Evolutionary conservation across 2,113 vertebrate genomes (phyloP), one percentile per base, ranked within the genome.

Genomic region (Oxyura jamaicensis): DNA sequence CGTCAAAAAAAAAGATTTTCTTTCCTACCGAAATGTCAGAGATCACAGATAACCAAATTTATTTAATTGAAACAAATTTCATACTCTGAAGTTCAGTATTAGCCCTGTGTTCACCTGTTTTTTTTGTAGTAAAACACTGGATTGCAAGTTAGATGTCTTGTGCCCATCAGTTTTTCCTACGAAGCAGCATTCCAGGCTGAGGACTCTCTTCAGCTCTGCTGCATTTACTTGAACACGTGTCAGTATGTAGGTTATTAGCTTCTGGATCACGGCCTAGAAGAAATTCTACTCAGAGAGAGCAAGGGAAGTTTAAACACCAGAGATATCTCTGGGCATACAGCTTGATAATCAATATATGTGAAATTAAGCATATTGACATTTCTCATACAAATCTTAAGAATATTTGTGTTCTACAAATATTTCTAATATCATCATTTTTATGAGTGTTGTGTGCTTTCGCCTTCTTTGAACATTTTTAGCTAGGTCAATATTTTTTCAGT

Each of bases 191-290:
- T 79, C 50, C 22, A 50, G 50, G 35, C 35, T 42, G 52, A 65
- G 65, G 65, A 17, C 6, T 77, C 11, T 55, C 19, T 31, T 28
- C 35, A 19, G 31, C 10, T 50, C 15, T 60, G 25, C 26, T 22
- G 18, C 23, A 33, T 67, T 48, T 33, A 48, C 18, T 26, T 39
- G 25, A n/a, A 26, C 20, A 9, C 3, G 4, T 28, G 10, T 41
- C 1, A 1, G 31, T 28, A 5, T 11, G 7, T 10, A n/a, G 25
- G 39, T 39, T 39, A 10, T 39, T 14, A 18, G 11, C 29, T 17
- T 13, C 0, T 3, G 18, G 25, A 33, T 23, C 1, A 3, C 22
- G 6, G 16, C 17, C 22, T 41, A 73, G 35, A 41, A 86, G 29
- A 48, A 83, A 42, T 5, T 33, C 53, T 60, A 4, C n/a, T 58